phyloP scores from a whole-genome alignment of 2,888 invertebrate genomes.

The Xestia xanthographa region DNA sequence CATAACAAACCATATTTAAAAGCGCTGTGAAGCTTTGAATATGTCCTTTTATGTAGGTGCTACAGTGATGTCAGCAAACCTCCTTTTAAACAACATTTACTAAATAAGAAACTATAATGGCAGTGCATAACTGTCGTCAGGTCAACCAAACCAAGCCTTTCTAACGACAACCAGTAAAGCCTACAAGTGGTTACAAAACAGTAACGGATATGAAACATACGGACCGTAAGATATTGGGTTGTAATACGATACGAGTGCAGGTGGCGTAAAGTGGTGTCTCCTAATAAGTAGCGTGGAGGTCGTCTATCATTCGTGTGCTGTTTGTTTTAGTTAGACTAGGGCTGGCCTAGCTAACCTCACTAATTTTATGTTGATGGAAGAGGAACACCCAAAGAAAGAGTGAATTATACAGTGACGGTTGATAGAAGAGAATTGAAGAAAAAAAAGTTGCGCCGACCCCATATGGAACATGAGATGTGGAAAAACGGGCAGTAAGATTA shows the following conservation, averaged over 20 bases:
- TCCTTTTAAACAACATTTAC: slow-evolving; percentile 14
- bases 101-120: slow-evolving; percentile 47
- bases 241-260: slow-evolving; percentile 27
- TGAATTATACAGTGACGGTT: background rate
- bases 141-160: background rate
- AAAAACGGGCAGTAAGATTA: background rate
- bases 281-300: slow-evolving; percentile 55
- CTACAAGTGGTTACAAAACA: slow-evolving; percentile 25
- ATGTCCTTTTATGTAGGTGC: slow-evolving; percentile 1
- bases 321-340: slow-evolving; percentile 59
- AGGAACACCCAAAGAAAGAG: background rate
- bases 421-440: background rate
- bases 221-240: slow-evolving; percentile 41
- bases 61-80: slow-evolving; percentile 37
- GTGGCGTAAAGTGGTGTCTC: slow-evolving; percentile 42
- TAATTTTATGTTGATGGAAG: background rate
- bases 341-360: slow-evolving; percentile 1
- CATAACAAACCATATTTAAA: slow-evolving; percentile 23
- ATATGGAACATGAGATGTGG: too few relatives aligned
- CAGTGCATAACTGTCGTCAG: background rate
- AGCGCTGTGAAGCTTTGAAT: background rate
- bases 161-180: slow-evolving; percentile 1
- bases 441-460: background rate
- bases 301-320: slow-evolving; percentile 59
- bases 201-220: slow-evolving; percentile 41